Base-by-base conservation (phyloP, 2,888 invertebrate genomes). In the Drosophila birchii region DNA sequence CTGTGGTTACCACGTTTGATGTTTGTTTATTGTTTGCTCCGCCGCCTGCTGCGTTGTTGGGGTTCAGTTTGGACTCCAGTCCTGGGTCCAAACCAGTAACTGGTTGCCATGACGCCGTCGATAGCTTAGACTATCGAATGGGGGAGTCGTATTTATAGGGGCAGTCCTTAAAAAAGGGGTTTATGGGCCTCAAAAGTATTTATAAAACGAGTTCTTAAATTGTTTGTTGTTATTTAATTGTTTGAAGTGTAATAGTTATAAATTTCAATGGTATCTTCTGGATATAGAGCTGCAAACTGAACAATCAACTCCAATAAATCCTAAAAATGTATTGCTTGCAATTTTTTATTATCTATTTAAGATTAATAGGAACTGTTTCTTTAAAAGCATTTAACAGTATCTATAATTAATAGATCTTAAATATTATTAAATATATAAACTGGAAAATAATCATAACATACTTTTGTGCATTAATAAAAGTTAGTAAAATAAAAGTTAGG, bases 1-100 rank as follows among this genome's bases (percentile, higher is more conserved):
- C 86, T 86, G 78, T 88, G 86, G 86, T 88, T 80, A 86, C 86
- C 76, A 62, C 54, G 51, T 68, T 60, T 55, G 47, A 70, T 74
- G 75, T 71, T 82, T 88, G 81, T 88, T 86, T 88, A 78, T 77
- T 88, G 62, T 84, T 74, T 70, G 54, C 78, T 77, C 70, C 70
- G 61, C 75, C 71, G 72, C 43, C 45, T 68, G 47, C 47, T 62
- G 43, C 49, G 66, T 56, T 62, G 64, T 59, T 62, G 67, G 61
- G 64, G 44, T 57, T 67, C 26, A 12, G 62, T 57, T 23, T 34
- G 8, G 20, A 20, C 34, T 20, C 16, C 23, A 56, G 39, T 47
- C 47, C 11, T 7, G 29, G 43, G 36, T 47, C 49, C 54, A 39
- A 9, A 68, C 26, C 53, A 20, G 54, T 20, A 39, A 49, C 34